Percentiles rank a stretch among this genome's conserved stretches.
Evolutionary conservation across 2,888 invertebrate genomes (phyloP).

Genomic region (Eurytoma adleriae): DNA sequence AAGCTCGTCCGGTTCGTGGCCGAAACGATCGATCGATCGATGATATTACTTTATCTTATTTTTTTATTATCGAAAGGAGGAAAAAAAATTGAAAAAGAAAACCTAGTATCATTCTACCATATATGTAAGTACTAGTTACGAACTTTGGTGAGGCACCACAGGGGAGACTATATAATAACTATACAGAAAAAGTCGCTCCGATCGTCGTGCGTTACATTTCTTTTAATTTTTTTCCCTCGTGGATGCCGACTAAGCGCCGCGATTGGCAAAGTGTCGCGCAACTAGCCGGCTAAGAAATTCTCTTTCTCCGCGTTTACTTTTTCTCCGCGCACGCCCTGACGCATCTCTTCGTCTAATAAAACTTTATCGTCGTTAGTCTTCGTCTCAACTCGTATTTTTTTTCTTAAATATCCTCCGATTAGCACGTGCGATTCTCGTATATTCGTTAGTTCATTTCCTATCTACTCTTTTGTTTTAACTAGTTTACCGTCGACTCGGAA

Average conservation of each 20-base stretch:
- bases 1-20: conserved; percentile 54
- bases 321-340: conserved; percentile 20
- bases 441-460: conserved; percentile 52
- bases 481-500: conserved; percentile 47
- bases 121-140: conserved; percentile 56
- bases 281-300: conserved; percentile 37
- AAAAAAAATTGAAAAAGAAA: conserved; percentile 47
- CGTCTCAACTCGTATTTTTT: conserved; percentile 31
- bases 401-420: conserved; percentile 15
- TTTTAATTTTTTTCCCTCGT: conserved; percentile 9
- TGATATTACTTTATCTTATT: conserved; percentile 40
- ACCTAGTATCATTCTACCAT: conserved; percentile 54
- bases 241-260: conserved; percentile 1
- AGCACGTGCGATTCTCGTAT: conserved; percentile 16
- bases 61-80: conserved; percentile 48
- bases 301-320: conserved; percentile 16
- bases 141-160: conserved; percentile 59
- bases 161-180: conserved; percentile 56
- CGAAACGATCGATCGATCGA: conserved; percentile 54
- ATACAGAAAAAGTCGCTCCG: conserved; percentile 57
- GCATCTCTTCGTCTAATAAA: conserved; percentile 20
- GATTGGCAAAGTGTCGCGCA: conserved; percentile 42
- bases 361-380: conserved; percentile 56
- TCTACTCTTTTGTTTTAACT: conserved; percentile 50
- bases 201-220: conserved; percentile 41